A percentile compares a stretch with the other conserved stretches of the same genome.
Conservation (phyloP, 2,888 invertebrate genomes). For the Phyllotreta striolata region DNA sequence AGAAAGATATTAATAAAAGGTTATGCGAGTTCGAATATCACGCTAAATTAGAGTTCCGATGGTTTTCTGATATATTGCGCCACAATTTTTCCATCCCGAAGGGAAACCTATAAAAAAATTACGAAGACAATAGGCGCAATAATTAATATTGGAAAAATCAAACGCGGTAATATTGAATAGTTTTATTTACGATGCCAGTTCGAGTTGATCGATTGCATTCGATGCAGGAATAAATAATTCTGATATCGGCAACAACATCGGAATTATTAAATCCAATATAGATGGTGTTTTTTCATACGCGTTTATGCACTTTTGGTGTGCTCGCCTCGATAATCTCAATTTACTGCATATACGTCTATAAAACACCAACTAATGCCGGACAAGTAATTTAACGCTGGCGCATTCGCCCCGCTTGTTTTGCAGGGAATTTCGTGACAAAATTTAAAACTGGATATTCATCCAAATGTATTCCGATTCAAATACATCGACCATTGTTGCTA, state of each 20-base stretch:
- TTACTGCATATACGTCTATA: slow-evolving; percentile 27
- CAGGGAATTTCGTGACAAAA: slow-evolving; percentile 22
- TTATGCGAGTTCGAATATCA: background rate
- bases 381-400: slow-evolving; percentile 26
- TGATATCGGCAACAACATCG: slow-evolving; percentile 10
- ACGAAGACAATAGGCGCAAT: no score
- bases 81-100: no score
- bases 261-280: slow-evolving; percentile 25
- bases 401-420: slow-evolving; percentile 24
- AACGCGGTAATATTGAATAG: no score
- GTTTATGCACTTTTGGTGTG: slow-evolving; percentile 12
- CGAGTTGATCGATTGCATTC: no score
- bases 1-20: slow-evolving; percentile 17
- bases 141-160: no score
- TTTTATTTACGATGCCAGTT: no score
- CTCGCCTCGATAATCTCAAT: slow-evolving; percentile 30
- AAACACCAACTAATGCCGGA: slow-evolving; percentile 27
- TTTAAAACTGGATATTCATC: slow-evolving; percentile 20
- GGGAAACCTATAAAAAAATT: no score
- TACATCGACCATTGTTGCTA: slow-evolving; percentile 18
- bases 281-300: slow-evolving; percentile 24
- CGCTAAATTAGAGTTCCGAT: no score
- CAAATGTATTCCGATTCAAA: slow-evolving; percentile 16
- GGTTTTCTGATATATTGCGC: no score
- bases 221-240: background rate